These are phyloP conservation scores for Dolichomitus sp. DNA, from an alignment of 2,888 invertebrate genomes.

Conservation along the genomic window DNA sequence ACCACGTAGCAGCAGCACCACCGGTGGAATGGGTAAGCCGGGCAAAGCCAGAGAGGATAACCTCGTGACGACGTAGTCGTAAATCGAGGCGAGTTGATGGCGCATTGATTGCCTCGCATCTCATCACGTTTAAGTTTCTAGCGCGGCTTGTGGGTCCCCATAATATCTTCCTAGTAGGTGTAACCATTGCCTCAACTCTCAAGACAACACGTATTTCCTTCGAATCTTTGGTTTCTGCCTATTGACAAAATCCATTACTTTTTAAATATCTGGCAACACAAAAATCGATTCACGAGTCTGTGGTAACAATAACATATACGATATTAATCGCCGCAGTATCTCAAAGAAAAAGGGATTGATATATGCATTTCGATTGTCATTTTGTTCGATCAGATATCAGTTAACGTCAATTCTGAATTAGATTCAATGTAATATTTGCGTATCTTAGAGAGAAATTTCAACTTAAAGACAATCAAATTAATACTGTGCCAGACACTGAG, in stretches of 20 bases:
- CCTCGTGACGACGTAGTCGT: constrained; percentile 83
- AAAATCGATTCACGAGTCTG: not conserved
- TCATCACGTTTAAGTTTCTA: constrained; percentile 75
- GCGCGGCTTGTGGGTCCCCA: not conserved
- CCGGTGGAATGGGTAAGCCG: constrained; percentile 54
- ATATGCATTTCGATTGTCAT: no score
- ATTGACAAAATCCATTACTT: not conserved
- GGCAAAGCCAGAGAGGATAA: constrained; percentile 70
- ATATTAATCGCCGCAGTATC: no score
- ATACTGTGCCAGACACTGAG: no score
- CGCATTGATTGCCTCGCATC: constrained; percentile 85
- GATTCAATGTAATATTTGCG: not conserved
- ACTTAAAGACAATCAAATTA: not conserved
- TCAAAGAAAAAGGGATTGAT: no score
- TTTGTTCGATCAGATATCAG: no score
- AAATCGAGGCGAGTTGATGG: constrained; percentile 85
- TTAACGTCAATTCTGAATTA: no score
- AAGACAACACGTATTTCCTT: not conserved
- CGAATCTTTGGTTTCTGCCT: not conserved
- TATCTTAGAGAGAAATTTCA: not conserved
- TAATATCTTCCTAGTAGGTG: constrained; percentile 15
- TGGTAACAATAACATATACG: not conserved
- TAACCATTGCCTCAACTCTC: not conserved
- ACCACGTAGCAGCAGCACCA: constrained; percentile 46
- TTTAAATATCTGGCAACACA: not conserved